Percentiles rank a stretch among this genome's conserved stretches.
Evolutionary conservation across 2,888 invertebrate species (phyloP).

Genomic region (Aphodius sticticus): DNA sequence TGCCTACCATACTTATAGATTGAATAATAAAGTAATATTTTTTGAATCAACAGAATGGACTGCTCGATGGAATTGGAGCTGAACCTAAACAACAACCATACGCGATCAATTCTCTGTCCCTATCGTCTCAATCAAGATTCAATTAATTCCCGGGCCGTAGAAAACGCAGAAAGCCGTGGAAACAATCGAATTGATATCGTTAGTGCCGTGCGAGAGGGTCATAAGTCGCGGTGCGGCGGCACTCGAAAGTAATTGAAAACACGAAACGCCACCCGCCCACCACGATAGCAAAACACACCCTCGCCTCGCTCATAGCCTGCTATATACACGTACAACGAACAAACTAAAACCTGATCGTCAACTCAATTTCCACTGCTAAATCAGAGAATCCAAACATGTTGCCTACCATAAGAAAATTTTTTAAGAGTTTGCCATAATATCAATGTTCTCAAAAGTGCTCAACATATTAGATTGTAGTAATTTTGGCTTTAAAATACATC

Average conservation of each 20-base stretch:
- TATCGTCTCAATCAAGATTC: constrained; percentile 4
- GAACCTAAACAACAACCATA: neutral
- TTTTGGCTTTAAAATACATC: too few relatives aligned
- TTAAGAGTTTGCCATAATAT: too few relatives aligned
- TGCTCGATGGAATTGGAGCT: neutral
- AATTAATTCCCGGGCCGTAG: neutral
- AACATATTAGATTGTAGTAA: too few relatives aligned
- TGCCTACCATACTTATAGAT: too few relatives aligned
- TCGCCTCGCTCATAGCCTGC: constrained; percentile 6
- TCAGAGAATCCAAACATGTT: neutral
- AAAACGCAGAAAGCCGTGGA: neutral
- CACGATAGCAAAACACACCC: constrained; percentile 30
- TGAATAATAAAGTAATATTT: neutral
- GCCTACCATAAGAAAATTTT: neutral
- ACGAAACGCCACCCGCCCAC: constrained; percentile 33
- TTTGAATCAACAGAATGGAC: neutral
- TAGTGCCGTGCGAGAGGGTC: constrained; percentile 13
- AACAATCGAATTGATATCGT: neutral
- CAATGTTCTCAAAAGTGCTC: too few relatives aligned
- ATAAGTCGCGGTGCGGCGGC: constrained; percentile 15
- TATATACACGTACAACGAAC: neutral
- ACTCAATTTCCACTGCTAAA: neutral
- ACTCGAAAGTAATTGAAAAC: constrained; percentile 34
- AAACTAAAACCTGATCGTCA: neutral
- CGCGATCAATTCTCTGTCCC: neutral